Conservation (phyloP, 2,113 vertebrate species). For the Pogonocichla stellata region DNA sequence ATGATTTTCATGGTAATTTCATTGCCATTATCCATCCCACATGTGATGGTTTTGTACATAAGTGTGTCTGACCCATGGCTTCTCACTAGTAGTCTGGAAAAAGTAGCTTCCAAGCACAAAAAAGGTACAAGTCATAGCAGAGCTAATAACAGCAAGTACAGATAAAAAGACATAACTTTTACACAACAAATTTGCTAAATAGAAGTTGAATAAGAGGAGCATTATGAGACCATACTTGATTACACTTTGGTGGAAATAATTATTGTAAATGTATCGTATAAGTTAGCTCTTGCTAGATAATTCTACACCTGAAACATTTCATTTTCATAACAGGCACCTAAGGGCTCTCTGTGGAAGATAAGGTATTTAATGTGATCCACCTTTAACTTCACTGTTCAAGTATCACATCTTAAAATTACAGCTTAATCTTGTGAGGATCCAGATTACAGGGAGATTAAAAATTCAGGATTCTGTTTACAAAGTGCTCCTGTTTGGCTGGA, state of each 20-base stretch:
- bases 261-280: neutral
- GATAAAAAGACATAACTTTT: neutral
- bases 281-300: neutral
- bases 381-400: neutral
- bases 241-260: neutral
- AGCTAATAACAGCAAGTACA: neutral
- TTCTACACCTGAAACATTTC: neutral
- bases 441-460: neutral
- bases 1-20: constrained; percentile 53
- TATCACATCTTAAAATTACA: neutral
- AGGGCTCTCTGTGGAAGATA: neutral
- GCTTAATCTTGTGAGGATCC: neutral
- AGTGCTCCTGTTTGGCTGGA: neutral
- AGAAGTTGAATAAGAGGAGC: neutral
- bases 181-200: neutral
- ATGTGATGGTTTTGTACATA: neutral
- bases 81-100: neutral
- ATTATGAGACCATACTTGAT: neutral
- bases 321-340: neutral
- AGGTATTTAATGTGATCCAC: neutral
- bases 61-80: constrained; percentile 34
- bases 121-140: neutral
- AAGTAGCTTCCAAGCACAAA: neutral
- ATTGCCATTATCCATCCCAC: constrained; percentile 28
- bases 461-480: neutral